Evolutionary conservation across 2,113 vertebrate species (phyloP).

Genomic region (Oreochromis spilurus): DNA sequence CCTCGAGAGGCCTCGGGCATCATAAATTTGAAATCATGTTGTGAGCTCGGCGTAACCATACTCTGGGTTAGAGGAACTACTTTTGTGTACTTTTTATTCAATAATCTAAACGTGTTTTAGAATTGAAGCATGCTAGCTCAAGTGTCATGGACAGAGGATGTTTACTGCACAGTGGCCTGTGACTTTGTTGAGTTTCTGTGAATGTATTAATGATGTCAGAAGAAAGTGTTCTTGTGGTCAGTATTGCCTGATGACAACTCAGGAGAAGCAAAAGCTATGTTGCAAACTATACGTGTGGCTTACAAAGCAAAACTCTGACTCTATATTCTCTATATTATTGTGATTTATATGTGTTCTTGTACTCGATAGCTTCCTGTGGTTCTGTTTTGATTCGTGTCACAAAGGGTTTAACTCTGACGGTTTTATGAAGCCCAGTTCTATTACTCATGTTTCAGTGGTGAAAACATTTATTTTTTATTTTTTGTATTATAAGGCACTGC

Average conservation of each 20-base stretch:
- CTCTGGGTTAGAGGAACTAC: not conserved
- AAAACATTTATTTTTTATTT: not conserved
- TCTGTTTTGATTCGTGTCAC: not conserved
- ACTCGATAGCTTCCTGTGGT: not conserved
- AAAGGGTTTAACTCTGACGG: rapidly evolving
- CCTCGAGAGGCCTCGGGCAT: not conserved
- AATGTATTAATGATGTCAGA: not conserved
- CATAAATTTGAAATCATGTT: not conserved
- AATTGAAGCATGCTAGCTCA: not conserved
- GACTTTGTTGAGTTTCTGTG: not conserved
- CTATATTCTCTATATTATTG: not conserved
- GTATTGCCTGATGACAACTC: not conserved
- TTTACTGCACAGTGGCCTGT: not conserved
- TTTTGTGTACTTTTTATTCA: not conserved
- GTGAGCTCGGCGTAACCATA: not conserved
- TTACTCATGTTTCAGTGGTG: not conserved
- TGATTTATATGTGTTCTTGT: not conserved
- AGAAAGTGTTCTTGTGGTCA: not conserved
- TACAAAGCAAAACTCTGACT: not conserved
- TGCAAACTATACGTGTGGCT: not conserved
- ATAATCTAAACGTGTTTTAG: not conserved
- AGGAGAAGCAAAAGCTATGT: not conserved
- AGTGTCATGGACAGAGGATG: not conserved
- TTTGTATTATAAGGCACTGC: not conserved
- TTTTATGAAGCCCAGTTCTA: not conserved